Evolutionary conservation across 2,113 vertebrate genomes (phyloP).

Genomic region (Pycnonotus jocosus): DNA sequence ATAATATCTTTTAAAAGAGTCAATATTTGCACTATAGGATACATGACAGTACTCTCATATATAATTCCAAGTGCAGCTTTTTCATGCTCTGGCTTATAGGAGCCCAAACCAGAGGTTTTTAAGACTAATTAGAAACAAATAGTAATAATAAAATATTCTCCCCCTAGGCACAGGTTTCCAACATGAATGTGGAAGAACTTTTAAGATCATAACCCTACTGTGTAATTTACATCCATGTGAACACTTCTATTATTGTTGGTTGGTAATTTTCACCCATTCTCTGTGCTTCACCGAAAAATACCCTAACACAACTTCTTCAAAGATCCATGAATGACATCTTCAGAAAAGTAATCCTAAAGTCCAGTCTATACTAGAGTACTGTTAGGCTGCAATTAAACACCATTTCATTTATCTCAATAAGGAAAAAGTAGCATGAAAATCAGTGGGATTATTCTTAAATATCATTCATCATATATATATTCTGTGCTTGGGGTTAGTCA

Average conservation of each 20-base stretch:
- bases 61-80: not conserved
- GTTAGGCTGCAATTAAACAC: not conserved
- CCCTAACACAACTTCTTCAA: not conserved
- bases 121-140: not conserved
- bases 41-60: not conserved
- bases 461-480: not conserved
- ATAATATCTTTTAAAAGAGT: not conserved
- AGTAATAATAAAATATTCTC: not conserved
- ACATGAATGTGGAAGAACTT: not conserved
- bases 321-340: not conserved
- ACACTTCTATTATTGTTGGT: not conserved
- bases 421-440: not conserved
- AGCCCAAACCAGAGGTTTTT: not conserved
- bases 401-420: not conserved
- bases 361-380: not conserved
- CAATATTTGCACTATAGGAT: not conserved
- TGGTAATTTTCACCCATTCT: not conserved
- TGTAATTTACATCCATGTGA: fast-evolving
- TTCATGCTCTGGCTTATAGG: not conserved
- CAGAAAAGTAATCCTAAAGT: not conserved
- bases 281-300: not conserved
- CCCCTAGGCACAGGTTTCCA: fast-evolving
- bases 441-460: not conserved
- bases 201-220: not conserved
- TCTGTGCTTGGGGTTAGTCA: not conserved